These are phyloP conservation scores for Scomber scombrus DNA, from an alignment of 2,113 vertebrate species.

Conservation along the genomic window DNA sequence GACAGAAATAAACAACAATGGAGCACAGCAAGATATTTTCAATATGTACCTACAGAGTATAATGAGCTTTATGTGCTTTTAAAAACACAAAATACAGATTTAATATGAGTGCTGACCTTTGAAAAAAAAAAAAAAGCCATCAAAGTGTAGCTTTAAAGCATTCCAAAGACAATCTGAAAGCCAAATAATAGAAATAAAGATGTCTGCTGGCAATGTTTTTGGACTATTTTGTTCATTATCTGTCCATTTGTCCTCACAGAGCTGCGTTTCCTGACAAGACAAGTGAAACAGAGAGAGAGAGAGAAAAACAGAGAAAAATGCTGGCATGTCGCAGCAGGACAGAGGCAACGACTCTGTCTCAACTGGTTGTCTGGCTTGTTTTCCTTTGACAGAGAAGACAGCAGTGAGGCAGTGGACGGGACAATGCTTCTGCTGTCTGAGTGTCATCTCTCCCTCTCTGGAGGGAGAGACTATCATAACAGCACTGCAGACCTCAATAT, in stretches of 20 bases:
- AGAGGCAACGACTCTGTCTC: conserved; percentile 16
- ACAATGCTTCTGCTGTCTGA: conserved; percentile 26
- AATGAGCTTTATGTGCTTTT: too few relatives aligned
- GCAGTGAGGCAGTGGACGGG: conserved; percentile 2
- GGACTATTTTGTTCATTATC: background rate
- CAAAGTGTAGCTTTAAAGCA: background rate
- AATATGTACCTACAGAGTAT: too few relatives aligned
- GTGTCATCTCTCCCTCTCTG: background rate
- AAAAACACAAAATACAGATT: too few relatives aligned
- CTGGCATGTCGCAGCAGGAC: conserved; percentile 3
- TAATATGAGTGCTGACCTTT: background rate
- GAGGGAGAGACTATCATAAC: conserved; percentile 4
- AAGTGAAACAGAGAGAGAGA: background rate
- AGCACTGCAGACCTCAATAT: background rate
- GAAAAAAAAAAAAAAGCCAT: background rate
- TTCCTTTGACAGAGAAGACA: background rate
- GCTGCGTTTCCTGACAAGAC: background rate
- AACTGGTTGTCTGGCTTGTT: conserved; percentile 22
- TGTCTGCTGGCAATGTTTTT: background rate
- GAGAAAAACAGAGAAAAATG: conserved; percentile 9
- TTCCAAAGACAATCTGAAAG: too few relatives aligned
- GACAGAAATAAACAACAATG: too few relatives aligned
- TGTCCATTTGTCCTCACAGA: background rate
- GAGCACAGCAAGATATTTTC: too few relatives aligned
- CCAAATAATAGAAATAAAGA: background rate